Conservation (phyloP, 2,113 vertebrate genomes). For the Guaruba guarouba region DNA sequence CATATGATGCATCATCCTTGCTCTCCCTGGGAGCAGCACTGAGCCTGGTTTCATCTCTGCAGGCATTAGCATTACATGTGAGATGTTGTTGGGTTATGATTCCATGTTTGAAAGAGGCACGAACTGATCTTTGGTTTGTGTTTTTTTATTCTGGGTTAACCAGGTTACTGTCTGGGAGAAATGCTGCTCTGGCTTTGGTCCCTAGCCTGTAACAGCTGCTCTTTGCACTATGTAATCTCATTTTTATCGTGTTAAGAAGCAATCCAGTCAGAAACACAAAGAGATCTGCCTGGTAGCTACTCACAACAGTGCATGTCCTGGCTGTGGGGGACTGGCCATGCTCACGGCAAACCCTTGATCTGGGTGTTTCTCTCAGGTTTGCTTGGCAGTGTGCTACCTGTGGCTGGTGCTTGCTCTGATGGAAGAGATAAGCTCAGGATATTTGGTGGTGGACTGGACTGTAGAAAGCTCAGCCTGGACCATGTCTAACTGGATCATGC, state of each 20-base stretch:
- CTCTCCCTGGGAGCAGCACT: background rate
- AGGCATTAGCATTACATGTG: background rate
- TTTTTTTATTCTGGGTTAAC: background rate
- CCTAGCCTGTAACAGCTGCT: background rate
- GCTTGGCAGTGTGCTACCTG: background rate
- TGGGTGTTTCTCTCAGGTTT: background rate
- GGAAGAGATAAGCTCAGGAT: background rate
- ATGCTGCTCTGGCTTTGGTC: background rate
- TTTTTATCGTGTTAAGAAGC: background rate
- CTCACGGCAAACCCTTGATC: background rate
- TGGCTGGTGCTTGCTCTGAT: background rate
- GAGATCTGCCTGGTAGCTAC: background rate
- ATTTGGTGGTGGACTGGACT: background rate
- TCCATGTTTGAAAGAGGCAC: background rate
- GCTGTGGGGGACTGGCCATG: fast-evolving
- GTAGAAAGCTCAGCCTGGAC: background rate
- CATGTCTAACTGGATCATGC: background rate
- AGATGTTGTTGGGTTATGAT: background rate
- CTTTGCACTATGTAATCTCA: background rate
- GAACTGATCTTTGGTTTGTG: background rate
- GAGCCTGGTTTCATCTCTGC: background rate
- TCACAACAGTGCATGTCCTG: background rate
- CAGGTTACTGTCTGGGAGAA: background rate
- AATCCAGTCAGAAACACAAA: background rate
- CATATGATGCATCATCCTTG: background rate